Conservation (phyloP, 2,113 vertebrate species). For the Rhinolophus sinicus region DNA sequence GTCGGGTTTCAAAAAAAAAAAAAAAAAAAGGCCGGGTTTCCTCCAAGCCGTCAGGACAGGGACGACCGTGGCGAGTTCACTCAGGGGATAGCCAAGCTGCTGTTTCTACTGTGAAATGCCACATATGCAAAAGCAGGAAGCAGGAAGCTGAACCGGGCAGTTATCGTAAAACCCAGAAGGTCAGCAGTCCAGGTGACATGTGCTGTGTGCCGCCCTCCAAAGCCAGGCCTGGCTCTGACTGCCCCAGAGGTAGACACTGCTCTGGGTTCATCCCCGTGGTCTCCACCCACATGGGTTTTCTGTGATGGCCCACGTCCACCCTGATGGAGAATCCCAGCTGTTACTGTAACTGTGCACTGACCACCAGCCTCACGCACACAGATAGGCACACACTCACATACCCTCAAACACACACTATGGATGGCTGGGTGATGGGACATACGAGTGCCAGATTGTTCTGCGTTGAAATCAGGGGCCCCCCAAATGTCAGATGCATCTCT, state of each 20-base stretch:
- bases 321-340: neutral
- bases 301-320: fast-evolving
- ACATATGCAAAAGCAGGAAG: neutral
- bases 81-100: no score
- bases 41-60: neutral
- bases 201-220: no score
- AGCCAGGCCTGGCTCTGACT: fast-evolving
- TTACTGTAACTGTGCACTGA: no score
- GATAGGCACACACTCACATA: no score
- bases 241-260: fast-evolving
- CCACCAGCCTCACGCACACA: no score
- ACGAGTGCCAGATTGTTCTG: neutral
- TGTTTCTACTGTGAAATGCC: no score
- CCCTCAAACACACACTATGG: neutral
- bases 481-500: fast-evolving
- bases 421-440: neutral
- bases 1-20: neutral
- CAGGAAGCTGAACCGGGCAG: fast-evolving
- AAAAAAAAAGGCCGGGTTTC: neutral
- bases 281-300: fast-evolving
- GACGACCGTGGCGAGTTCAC: neutral
- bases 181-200: fast-evolving
- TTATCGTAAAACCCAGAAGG: neutral
- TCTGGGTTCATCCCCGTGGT: fast-evolving
- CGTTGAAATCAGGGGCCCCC: fast-evolving